Evolutionary conservation across 2,888 invertebrate genomes (phyloP), one percentile per base, ranked within the genome.

Genomic region (Laothoe populi): DNA sequence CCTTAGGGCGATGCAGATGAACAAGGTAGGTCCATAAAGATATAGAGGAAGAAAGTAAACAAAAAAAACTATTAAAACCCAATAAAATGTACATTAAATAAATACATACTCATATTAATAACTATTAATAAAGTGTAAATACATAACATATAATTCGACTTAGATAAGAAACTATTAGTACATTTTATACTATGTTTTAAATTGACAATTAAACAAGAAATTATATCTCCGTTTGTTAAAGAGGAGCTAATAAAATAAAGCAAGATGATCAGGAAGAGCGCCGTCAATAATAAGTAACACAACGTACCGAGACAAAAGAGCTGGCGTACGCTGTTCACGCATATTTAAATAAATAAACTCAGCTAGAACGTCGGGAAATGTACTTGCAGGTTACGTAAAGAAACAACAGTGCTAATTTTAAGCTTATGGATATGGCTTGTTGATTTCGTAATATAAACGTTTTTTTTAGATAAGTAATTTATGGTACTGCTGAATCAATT

Each of bases 291-390:
- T 82, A 53, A 82, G 78, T 77, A 81, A 82, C 70, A 79, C 80
- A 78, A 81, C 73, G 71, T 71, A 76, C 74, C 68, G 75, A 84
- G 85, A 89, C 88, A 88, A 90, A 88, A 86, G 82, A 78, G 73
- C 73, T 71, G 79, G 78, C 81, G 76, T 80, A 78, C 80, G 78
- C 79, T 82, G 83, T 87, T 87, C 79, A 86, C 87, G 87, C 87
- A 86, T 87, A 87, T 88, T 88, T 87, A 86, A 87, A 88, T 88
- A 89, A 87, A 89, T 86, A 88, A 84, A 86, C 83, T 78, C 77
- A 76, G 76, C 79, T 85, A 82, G 82, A 81, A 77, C 75, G 78
- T 74, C 75, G 73, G 73, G 74, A 74, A 72, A 71, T 77, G 82
- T 79, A 78, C 71, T 73, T 78, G 79, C 75, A 74, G 68, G 68